Evolutionary conservation across 2,113 vertebrate genomes (phyloP).

Genomic region (Rhabdornis inornatus): DNA sequence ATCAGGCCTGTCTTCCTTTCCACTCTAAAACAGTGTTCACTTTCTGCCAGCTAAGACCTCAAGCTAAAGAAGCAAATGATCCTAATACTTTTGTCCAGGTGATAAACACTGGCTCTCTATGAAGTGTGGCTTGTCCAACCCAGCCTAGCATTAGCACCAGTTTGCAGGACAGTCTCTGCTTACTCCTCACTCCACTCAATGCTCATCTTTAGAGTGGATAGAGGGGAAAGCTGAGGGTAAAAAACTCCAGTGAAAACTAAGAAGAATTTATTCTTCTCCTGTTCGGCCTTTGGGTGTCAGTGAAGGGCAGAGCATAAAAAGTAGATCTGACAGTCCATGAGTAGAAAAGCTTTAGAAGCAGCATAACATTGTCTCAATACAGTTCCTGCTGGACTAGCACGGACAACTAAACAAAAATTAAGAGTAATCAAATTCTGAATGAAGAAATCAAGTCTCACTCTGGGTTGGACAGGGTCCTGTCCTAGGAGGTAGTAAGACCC

Average conservation of each 20-base stretch:
- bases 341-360: neutral
- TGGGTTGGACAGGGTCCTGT: fast-evolving
- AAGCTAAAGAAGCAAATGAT: neutral
- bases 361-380: neutral
- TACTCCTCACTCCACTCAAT: neutral
- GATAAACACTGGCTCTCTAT: neutral
- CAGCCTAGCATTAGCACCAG: neutral
- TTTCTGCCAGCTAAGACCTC: neutral
- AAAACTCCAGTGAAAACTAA: neutral
- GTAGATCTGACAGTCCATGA: neutral
- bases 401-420: neutral
- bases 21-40: neutral
- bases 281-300: neutral
- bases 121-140: neutral
- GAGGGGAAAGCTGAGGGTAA: neutral
- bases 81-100: neutral
- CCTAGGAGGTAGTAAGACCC: neutral
- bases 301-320: neutral
- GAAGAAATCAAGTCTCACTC: neutral
- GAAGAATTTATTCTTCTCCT: neutral
- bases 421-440: neutral
- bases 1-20: neutral
- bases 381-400: neutral
- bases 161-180: neutral
- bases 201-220: neutral